These are phyloP conservation scores for Sesamia inferens DNA, from an alignment of 2,888 invertebrate species.

Conservation along the genomic window DNA sequence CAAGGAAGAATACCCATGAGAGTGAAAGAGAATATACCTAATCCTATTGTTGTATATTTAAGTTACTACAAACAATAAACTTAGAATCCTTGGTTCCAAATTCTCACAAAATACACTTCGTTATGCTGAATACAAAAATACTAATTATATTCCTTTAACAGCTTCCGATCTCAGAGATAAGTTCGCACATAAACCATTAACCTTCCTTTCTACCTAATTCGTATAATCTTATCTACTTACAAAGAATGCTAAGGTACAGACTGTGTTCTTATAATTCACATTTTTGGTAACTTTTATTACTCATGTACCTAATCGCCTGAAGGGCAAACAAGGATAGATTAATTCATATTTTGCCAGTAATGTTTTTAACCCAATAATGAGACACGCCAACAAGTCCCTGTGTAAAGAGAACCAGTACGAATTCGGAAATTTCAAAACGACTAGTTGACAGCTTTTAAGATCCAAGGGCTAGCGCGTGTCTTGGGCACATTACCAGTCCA, in stretches of 20 bases:
- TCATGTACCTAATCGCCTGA: background rate
- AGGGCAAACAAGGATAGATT: too few species aligned
- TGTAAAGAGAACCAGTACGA: too few species aligned
- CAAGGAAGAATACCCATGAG: background rate
- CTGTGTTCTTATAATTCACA: background rate
- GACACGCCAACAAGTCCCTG: too few species aligned
- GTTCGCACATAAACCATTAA: conserved; percentile 20
- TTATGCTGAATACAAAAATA: conserved; percentile 36
- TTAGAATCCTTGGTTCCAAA: conserved; percentile 27
- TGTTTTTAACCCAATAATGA: too few species aligned
- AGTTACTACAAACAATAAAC: conserved; percentile 16
- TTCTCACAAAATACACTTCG: conserved; percentile 32
- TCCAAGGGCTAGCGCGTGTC: too few species aligned
- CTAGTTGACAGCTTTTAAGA: too few species aligned
- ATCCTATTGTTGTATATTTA: background rate
- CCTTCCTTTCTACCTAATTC: conserved; percentile 42
- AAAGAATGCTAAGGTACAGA: conserved; percentile 23
- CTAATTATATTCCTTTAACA: conserved; percentile 30
- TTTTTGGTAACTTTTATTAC: background rate
- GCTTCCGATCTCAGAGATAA: conserved; percentile 19
- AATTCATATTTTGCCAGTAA: too few species aligned
- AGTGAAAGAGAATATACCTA: background rate
- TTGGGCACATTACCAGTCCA: too few species aligned
- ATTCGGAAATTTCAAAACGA: too few species aligned
- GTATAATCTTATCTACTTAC: conserved; percentile 26